phyloP scores from a whole-genome alignment of 2,888 invertebrate species.

The Odontocerum albicorne region DNA sequence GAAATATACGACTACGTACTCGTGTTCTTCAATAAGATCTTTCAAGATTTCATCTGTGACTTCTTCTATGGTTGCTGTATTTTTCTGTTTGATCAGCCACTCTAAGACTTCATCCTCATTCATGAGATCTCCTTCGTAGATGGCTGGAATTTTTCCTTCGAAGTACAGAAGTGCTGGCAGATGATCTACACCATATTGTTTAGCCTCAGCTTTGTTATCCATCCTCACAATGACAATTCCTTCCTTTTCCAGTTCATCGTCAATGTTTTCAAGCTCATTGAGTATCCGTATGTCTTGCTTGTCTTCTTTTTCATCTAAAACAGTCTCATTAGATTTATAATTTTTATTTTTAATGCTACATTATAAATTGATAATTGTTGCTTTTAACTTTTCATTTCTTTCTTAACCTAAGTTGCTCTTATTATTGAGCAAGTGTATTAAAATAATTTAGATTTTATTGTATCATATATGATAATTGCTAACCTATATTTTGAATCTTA shows the following conservation, averaged over 20 bases:
- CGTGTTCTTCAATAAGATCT: slow-evolving; percentile 84
- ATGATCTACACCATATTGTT: slow-evolving; percentile 88
- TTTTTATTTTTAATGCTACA: too few species aligned
- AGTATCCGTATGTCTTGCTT: slow-evolving; percentile 85
- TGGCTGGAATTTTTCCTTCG: slow-evolving; percentile 86
- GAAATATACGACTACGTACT: slow-evolving; percentile 93
- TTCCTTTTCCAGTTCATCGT: slow-evolving; percentile 87
- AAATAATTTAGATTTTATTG: not conserved
- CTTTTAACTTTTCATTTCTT: too few species aligned
- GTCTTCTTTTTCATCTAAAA: slow-evolving; percentile 84
- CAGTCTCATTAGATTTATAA: too few species aligned
- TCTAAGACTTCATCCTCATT: slow-evolving; percentile 90
- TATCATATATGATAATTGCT: slow-evolving; percentile 8
- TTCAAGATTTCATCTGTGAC: slow-evolving; percentile 88
- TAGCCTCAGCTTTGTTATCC: slow-evolving; percentile 87
- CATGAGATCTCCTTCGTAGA: slow-evolving; percentile 89
- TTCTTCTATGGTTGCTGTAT: slow-evolving; percentile 90
- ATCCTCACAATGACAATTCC: slow-evolving; percentile 89
- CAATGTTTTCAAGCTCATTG: slow-evolving; percentile 90
- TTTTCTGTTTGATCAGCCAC: slow-evolving; percentile 86
- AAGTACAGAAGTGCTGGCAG: slow-evolving; percentile 85
- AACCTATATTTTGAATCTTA: too few species aligned
- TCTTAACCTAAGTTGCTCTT: too few species aligned
- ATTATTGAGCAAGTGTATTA: not conserved
- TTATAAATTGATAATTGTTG: too few species aligned